phyloP scores from a whole-genome alignment of 1,140 invertebrate species.

The Tetramorium simillimum region DNA sequence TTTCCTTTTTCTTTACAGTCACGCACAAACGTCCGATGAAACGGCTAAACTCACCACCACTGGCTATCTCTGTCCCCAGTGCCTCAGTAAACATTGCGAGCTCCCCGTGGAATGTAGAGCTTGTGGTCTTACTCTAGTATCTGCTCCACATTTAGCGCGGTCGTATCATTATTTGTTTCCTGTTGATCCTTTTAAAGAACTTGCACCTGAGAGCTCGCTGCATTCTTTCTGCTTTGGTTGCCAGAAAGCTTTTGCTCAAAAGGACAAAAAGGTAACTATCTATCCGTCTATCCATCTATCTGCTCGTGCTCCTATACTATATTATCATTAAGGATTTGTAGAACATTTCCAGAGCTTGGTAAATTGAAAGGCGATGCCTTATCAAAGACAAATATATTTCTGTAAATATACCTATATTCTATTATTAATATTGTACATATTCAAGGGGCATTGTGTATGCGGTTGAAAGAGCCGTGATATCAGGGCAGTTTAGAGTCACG shows the following conservation, averaged over 20 bases:
- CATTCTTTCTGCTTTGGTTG: conserved; percentile 90
- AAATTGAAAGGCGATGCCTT: not conserved
- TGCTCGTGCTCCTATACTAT: not conserved
- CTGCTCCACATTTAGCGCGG: conserved; percentile 97
- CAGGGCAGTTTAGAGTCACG: not conserved
- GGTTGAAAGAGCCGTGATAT: not conserved
- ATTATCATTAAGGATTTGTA: not conserved
- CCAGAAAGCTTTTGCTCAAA: conserved; percentile 88
- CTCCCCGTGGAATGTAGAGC: conserved; percentile 98
- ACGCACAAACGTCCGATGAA: conserved; percentile 91
- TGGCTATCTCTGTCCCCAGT: conserved; percentile 98
- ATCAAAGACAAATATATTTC: not conserved
- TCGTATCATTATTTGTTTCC: conserved; percentile 99
- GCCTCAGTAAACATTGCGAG: conserved; percentile 98
- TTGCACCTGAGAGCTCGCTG: conserved; percentile 83
- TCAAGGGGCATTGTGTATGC: not conserved
- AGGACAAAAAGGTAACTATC: conserved; percentile 89
- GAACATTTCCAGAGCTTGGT: not conserved
- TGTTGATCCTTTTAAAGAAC: conserved; percentile 93
- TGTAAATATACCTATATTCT: too few species aligned
- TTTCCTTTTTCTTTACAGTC: conserved; percentile 85
- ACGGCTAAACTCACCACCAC: conserved; percentile 88
- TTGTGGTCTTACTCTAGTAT: conserved; percentile 98
- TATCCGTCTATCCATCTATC: too few species aligned
- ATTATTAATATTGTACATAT: too few species aligned